Conservation (phyloP, 2,113 vertebrate genomes). For the Tonatia bakeri region DNA sequence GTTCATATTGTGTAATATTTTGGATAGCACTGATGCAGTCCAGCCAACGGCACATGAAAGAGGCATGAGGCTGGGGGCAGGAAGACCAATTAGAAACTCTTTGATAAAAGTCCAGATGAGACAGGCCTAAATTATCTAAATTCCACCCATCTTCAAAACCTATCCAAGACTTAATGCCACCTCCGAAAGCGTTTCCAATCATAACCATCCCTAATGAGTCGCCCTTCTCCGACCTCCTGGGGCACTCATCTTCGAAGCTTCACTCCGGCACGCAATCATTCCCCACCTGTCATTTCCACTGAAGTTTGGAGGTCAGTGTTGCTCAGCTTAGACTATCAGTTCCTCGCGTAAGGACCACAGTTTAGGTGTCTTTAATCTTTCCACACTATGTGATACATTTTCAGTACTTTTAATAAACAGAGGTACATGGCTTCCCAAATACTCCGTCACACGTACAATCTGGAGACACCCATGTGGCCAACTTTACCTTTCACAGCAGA, state of each 20-base stretch:
- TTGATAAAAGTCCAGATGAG: background rate
- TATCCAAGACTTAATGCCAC: background rate
- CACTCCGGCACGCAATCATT: background rate
- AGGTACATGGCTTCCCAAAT: background rate
- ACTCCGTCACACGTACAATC: background rate
- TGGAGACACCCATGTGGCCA: background rate
- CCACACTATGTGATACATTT: background rate
- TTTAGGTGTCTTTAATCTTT: background rate
- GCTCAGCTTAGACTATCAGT: background rate
- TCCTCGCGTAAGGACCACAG: background rate
- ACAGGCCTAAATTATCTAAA: background rate
- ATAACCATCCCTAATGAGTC: background rate
- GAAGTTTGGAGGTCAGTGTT: background rate
- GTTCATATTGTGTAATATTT: background rate
- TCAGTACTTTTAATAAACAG: background rate
- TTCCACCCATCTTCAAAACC: slow-evolving; percentile 16
- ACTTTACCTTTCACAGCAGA: background rate
- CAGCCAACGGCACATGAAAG: background rate
- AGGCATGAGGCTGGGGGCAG: background rate
- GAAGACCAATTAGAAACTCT: background rate
- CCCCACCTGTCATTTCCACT: background rate
- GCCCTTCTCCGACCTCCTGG: background rate
- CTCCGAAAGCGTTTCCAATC: background rate
- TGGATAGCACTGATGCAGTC: background rate
- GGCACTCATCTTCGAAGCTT: background rate